Base-by-base conservation (phyloP, 1,140 invertebrate species). In the Cydia amplana region DNA sequence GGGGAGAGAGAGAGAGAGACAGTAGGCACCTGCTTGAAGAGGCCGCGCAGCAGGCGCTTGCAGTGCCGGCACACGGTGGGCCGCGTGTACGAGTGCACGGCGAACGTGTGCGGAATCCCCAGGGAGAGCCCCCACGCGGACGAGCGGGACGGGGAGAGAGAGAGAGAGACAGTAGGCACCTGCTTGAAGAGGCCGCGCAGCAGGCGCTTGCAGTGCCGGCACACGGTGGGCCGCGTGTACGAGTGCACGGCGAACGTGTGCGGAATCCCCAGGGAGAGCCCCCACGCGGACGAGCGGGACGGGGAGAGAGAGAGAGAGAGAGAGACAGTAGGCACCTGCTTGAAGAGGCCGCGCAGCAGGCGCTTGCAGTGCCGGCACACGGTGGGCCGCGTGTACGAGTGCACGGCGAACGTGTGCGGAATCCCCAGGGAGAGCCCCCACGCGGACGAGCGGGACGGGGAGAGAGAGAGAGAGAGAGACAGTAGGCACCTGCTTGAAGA, bases 31-130 rank as follows among this genome's bases (percentile, higher is more conserved):
- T 99, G 99, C 87, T 99, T 97, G 92, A 99, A 99, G 65, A 99
- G 94, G 1, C 99, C 99, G 83, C 97, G 97, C 25, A 99, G 94
- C 80, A 99, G 94, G 93, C 98, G 98, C 90, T 98, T 98, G 94
- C 99, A 99, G 87, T 96, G 95, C 82, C 98, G 97, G 91, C 99
- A 99, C 14, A 99, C 96, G 0, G 99, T 99, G 20, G 98, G 99
- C 55, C 97, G 94, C 20, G 97, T 99, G 93, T 99, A 99, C 55
- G 95, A 98, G 94, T 99, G 99, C 73, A 98, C 92, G 82, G 96
- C 95, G 89, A 97, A 97, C 28, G 98, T 98, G 91, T 99, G 98
- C 46, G 98, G 98, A 84, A 98, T 98, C 88, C 97, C 97, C 51
- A 97, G 96, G 60, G 79, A 70, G 76, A 74, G 73, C 28, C 55